Evolutionary conservation across 1,140 invertebrate genomes (phyloP), one percentile per base, ranked within the genome.

Genomic region (Melanaphis sacchari): DNA sequence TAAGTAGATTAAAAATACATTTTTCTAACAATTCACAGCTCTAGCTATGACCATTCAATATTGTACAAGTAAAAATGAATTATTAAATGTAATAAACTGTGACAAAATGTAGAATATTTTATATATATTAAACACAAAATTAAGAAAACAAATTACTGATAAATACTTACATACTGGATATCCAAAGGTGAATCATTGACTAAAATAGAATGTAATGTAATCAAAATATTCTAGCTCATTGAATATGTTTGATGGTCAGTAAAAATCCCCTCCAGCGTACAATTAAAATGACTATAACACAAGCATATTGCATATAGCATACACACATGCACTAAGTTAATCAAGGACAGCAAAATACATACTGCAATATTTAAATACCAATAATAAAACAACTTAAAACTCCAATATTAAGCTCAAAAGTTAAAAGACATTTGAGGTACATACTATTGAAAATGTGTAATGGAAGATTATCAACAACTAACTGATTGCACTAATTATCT

Each of bases 211-310:
- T 76, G 41, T n/a, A n/a, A 36, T 91, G 43, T 43, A 91, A 49
- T 76, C 66, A 90, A 91, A 46, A 82, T 41, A 91, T 24, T 91
- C 89, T 90, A 90, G 21, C 87, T 11, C 6, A 49, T 90, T 38
- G 40, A 11, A 91, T 91, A 91, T 81, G 49, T 1, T 36, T 81
- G 41, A 91, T 54, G 59, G 90, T 91, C 59, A 91, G 24, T 46
- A 49, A 31, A 81, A 43, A 91, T 82, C 90, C 90, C 90, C 90
- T 91, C 90, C 90, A 82, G 90, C 43, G n/a, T 91, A 43, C 66
- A 91, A 76, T 11, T 81, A 91, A 41, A 46, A 91, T 91, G n/a
- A 76, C 54, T 91, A 91, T 41, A 31, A 76, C 40, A 91, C 59
- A 81, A 82, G 90, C 90, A 49, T 41, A 66, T 36, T 43, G 9